A percentile compares a stretch with the other conserved stretches of the same genome.
These are phyloP conservation scores for Chunga burmeisteri DNA, from an alignment of 2,113 vertebrate genomes.

Conservation along the genomic window DNA sequence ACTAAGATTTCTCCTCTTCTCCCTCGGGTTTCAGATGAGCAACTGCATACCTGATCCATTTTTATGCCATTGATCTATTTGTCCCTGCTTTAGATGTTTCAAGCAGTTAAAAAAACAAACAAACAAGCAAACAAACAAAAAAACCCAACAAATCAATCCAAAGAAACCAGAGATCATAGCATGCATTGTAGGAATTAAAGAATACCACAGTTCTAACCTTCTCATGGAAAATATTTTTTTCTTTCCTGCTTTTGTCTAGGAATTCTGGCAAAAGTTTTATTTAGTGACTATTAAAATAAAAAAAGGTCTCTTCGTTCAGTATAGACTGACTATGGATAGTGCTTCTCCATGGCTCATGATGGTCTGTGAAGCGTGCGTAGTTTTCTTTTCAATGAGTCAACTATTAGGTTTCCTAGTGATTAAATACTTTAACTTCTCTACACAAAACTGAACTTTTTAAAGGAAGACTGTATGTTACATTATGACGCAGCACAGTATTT, in stretches of 20 bases:
- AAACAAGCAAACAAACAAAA: too few relatives aligned
- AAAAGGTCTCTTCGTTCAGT: not conserved
- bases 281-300: not conserved
- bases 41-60: not conserved
- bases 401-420: not conserved
- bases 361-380: not conserved
- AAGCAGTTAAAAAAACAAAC: not conserved
- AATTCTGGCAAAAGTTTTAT: not conserved
- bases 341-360: not conserved
- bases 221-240: not conserved
- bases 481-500: not conserved
- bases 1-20: not conserved
- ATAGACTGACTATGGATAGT: not conserved
- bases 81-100: not conserved
- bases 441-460: not conserved
- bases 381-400: not conserved
- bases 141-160: not conserved
- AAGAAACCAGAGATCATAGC: not conserved
- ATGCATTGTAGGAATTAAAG: not conserved
- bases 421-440: not conserved
- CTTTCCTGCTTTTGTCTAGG: not conserved
- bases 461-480: fast-evolving
- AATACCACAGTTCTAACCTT: not conserved
- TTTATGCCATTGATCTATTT: not conserved
- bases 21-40: not conserved